phyloP scores from a whole-genome alignment of 2,113 vertebrate genomes.

The western clawed frog (Xenopus tropicalis) region DNA sequence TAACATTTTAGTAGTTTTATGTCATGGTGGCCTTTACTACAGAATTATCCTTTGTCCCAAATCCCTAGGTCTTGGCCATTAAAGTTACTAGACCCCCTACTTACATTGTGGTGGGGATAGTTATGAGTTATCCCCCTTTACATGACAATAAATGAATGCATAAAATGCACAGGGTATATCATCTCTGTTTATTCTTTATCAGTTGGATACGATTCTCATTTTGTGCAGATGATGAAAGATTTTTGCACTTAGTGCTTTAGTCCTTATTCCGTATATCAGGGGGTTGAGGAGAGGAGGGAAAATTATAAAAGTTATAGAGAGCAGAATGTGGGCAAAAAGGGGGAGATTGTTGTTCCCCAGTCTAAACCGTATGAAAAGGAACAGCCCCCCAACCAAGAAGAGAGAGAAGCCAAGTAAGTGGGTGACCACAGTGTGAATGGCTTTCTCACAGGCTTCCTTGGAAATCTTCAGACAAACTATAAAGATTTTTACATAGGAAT shows the following conservation, averaged over 20 bases:
- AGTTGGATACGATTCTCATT: no score
- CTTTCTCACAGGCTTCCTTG: not conserved
- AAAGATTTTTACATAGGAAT: constrained; percentile 4
- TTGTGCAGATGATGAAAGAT: not conserved
- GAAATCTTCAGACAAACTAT: not conserved
- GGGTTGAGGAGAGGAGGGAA: constrained; percentile 3
- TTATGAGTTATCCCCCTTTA: no score
- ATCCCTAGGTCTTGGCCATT: no score
- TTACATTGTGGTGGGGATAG: no score
- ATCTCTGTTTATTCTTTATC: no score
- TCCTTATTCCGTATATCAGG: constrained; percentile 20
- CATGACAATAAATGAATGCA: no score
- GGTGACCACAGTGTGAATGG: constrained; percentile 11
- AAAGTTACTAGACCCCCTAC: no score
- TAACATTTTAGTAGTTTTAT: no score
- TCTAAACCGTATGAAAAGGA: constrained; percentile 9
- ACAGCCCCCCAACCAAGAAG: not conserved
- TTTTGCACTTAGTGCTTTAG: not conserved
- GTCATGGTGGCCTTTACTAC: no score
- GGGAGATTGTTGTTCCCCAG: not conserved
- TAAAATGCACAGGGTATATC: no score
- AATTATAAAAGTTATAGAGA: not conserved
- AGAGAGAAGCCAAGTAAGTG: constrained; percentile 2
- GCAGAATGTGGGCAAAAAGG: not conserved
- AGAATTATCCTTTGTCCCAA: no score